phyloP scores from a whole-genome alignment of 2,113 vertebrate species.

The Lamprotornis superbus region DNA sequence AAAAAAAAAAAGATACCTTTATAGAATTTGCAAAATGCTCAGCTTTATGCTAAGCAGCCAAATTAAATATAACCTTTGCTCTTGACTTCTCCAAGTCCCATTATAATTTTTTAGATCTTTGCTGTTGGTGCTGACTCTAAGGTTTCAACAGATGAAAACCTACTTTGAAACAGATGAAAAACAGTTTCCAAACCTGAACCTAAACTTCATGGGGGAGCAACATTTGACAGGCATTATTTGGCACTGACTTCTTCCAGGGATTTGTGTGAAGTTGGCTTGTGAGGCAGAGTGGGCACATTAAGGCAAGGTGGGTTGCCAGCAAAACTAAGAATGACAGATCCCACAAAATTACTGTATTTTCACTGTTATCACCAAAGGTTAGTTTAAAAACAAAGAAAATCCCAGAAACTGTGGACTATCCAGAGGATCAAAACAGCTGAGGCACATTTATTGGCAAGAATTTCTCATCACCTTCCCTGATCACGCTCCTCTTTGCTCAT shows the following conservation, averaged over 20 bases:
- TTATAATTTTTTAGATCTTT: not conserved
- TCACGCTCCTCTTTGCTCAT: not conserved
- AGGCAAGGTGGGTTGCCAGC: not conserved
- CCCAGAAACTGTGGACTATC: not conserved
- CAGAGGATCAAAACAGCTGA: not conserved
- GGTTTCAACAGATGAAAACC: not conserved
- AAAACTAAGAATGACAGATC: not conserved
- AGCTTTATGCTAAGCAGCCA: not conserved
- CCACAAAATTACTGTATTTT: not conserved
- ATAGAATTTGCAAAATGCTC: not conserved
- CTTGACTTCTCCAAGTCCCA: not conserved
- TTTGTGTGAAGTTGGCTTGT: not conserved
- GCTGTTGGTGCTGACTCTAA: not conserved
- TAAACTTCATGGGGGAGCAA: not conserved
- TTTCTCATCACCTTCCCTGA: not conserved
- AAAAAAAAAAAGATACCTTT: not conserved
- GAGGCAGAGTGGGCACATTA: not conserved
- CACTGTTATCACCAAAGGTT: not conserved
- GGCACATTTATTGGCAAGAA: not conserved
- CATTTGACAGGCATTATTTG: not conserved
- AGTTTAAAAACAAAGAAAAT: conserved; percentile 5
- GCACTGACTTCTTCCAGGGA: not conserved
- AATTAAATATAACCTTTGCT: not conserved
- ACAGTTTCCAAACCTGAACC: not conserved
- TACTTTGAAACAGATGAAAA: not conserved